These are phyloP conservation scores for Gobio occitaniae DNA, from an alignment of 2,797 vertebrate genomes.

Conservation along the genomic window DNA sequence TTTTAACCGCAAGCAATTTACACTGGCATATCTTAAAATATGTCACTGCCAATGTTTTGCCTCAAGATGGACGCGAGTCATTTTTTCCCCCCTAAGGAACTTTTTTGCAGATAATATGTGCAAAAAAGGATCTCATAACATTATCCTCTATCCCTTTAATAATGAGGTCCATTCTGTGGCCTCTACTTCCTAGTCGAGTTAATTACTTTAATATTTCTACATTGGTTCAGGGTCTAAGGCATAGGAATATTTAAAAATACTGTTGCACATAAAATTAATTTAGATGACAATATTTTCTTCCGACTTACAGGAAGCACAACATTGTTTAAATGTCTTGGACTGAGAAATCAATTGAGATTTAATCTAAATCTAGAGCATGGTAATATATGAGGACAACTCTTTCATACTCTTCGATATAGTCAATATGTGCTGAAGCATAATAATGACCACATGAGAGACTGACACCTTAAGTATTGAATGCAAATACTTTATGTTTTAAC, in stretches of 20 bases:
- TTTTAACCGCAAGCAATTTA: not conserved
- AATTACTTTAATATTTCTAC: not conserved
- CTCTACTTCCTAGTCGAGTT: not conserved
- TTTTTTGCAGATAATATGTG: no score
- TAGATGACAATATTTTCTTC: not conserved
- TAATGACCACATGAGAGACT: slow-evolving; percentile 31
- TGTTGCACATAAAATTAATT: not conserved
- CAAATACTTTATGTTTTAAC: slow-evolving; percentile 53
- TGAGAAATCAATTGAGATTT: not conserved
- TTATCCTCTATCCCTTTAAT: not conserved
- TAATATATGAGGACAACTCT: not conserved
- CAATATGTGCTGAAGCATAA: not conserved
- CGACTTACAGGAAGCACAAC: not conserved
- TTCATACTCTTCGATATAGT: not conserved
- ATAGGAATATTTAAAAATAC: not conserved
- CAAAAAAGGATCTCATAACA: not conserved
- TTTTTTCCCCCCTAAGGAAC: no score
- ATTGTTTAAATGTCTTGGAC: not conserved
- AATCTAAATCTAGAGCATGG: not conserved
- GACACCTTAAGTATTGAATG: slow-evolving; percentile 4
- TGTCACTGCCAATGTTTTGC: not conserved
- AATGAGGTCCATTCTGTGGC: not conserved
- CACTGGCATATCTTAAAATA: not conserved
- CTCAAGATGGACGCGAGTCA: not conserved
- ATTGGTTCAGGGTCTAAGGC: not conserved